These are phyloP conservation scores for Suncus etruscus DNA, from an alignment of 2,113 vertebrate species.

Conservation along the genomic window DNA sequence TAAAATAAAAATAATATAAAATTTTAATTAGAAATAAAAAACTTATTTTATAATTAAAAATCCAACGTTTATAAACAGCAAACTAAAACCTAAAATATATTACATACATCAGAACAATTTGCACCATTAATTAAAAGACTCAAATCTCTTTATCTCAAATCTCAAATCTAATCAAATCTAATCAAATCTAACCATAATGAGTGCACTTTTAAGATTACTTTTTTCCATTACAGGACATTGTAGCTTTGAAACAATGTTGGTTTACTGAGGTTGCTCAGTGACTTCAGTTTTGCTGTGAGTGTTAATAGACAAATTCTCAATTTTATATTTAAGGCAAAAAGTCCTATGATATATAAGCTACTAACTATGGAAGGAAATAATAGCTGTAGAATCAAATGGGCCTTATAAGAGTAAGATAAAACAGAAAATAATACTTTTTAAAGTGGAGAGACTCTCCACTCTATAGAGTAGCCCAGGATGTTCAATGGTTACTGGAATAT, in stretches of 20 bases:
- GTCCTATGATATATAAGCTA: not conserved
- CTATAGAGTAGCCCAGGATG: not conserved
- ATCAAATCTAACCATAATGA: not conserved
- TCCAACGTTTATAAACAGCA: too few relatives aligned
- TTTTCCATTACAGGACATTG: not conserved
- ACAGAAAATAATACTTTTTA: too few relatives aligned
- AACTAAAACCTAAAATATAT: not conserved
- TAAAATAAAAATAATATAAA: constrained; percentile 13
- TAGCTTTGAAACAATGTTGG: not conserved
- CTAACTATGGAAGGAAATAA: not conserved
- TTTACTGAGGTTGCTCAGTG: not conserved
- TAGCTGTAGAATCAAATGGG: not conserved
- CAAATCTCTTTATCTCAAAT: not conserved
- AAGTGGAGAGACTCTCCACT: too few relatives aligned
- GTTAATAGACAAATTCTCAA: not conserved
- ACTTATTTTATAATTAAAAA: too few relatives aligned
- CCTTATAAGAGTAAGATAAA: not conserved
- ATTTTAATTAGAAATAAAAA: not conserved
- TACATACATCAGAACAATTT: not conserved
- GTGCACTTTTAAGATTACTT: constrained; percentile 13
- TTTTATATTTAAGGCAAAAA: not conserved
- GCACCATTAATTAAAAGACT: not conserved
- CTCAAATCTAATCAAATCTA: not conserved
- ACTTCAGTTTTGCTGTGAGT: constrained; percentile 9
- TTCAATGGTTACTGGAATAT: not conserved